phyloP scores from a whole-genome alignment of 1,140 invertebrate genomes.

The Metaphire vulgaris region DNA sequence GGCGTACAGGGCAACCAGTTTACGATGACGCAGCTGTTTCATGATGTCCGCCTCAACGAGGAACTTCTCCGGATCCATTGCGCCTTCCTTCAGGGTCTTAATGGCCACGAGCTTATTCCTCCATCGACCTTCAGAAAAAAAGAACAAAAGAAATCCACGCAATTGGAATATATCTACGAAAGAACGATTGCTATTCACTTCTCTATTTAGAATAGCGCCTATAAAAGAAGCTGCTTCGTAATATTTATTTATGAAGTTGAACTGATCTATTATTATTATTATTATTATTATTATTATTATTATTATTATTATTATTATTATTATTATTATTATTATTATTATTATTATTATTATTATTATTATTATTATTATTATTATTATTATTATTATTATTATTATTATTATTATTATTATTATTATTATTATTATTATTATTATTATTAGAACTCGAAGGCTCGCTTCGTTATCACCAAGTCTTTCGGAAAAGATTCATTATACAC shows the following conservation, averaged over 20 bases:
- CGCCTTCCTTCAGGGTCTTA: constrained; percentile 78
- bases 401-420: neutral
- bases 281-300: neutral
- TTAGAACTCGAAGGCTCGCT: too few species aligned
- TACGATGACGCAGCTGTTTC: constrained; percentile 88
- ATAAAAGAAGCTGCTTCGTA: too few species aligned
- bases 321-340: neutral
- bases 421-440: neutral
- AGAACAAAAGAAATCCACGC: neutral
- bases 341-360: neutral
- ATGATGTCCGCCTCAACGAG: constrained; percentile 97
- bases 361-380: neutral
- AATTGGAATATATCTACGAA: neutral
- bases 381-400: neutral
- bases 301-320: neutral
- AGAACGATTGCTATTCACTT: neutral
- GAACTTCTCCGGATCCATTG: constrained; percentile 96
- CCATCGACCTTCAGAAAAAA: constrained; percentile 62
- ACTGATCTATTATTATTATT: neutral
- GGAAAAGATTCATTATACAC: neutral
- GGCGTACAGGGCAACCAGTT: constrained; percentile 93
- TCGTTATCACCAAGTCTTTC: neutral
- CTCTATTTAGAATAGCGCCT: too few species aligned
- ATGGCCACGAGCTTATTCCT: constrained; percentile 86
- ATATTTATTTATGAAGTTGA: neutral